Percentiles rank a stretch among this genome's conserved stretches.
Conservation (phyloP, 2,888 invertebrate species). For the Rhopalosiphum nymphaeae region DNA sequence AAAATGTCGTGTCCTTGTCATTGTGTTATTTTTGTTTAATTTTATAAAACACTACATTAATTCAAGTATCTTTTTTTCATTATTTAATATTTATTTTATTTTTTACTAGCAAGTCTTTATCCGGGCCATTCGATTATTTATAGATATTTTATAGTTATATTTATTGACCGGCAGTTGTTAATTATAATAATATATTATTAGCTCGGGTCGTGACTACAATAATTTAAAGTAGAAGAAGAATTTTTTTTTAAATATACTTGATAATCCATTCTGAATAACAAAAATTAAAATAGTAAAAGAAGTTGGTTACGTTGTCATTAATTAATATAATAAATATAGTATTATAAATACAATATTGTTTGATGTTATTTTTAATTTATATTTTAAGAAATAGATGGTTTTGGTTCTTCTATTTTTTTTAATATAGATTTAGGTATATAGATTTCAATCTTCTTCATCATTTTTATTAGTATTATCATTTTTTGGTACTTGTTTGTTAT, state of each 20-base stretch:
- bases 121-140: no score
- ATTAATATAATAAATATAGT: neutral
- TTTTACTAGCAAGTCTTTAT: neutral
- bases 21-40: conserved; percentile 39
- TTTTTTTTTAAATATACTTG: neutral
- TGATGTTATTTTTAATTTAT: neutral
- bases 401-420: neutral
- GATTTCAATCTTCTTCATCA: no score
- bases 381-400: neutral
- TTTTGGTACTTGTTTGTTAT: no score
- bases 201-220: no score
- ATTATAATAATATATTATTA: no score
- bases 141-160: no score
- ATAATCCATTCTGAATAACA: neutral
- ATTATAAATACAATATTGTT: neutral
- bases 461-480: no score
- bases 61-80: conserved; percentile 19
- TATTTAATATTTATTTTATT: neutral
- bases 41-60: conserved; percentile 19
- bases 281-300: neutral
- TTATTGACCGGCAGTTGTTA: no score
- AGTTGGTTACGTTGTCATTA: neutral
- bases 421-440: no score
- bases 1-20: conserved; percentile 54
- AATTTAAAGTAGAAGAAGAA: no score